Evolutionary conservation across 2,113 vertebrate genomes (phyloP), one percentile per base, ranked within the genome.

Genomic region (Spilogale gracilis): DNA sequence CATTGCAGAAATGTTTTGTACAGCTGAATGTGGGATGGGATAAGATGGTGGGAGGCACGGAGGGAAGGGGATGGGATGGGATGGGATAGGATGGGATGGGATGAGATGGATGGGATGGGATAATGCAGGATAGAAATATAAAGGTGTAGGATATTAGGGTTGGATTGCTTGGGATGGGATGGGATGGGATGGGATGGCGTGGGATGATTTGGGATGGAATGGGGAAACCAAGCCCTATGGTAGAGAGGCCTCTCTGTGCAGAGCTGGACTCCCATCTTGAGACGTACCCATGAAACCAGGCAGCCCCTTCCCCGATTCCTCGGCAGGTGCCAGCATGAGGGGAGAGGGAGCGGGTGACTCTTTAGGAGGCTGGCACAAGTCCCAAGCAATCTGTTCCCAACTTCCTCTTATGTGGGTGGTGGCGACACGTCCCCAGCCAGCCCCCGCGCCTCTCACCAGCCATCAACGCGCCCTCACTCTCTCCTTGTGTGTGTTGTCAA

Each of bases 401-500:
- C 96, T 98, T 98, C 98, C 98, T 97, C 96, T 80, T 69, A 88
- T 1, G 96, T 97, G 94, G 98, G 98, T 45, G 92, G 97, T 58
- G 90, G 92, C 95, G 2, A 95, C 96, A 95, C 94, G 4, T 97
- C 96, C 97, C 97, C 96, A 98, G 94, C 94, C 95, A 1, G 95
- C 96, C 97, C 96, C 96, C 92, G 52, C 92, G 90, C 98, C 97
- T 98, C 97, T 97, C 97, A 97, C 90, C 97, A 97, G 96, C 96
- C 96, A 52, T 97, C 98, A 98, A 94, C 94, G 67, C 97, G 60
- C 97, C 97, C 97, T 98, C 98, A 96, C 98, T 98, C 95, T 96
- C 92, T 97, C 97, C 97, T 95, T 97, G 98, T 98, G 96, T 98
- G 96, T 98, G 97, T 98, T 98, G 98, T 98, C 98, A 98, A 97